Conservation (phyloP, 2,113 vertebrate species). For the Caracal caracal region DNA sequence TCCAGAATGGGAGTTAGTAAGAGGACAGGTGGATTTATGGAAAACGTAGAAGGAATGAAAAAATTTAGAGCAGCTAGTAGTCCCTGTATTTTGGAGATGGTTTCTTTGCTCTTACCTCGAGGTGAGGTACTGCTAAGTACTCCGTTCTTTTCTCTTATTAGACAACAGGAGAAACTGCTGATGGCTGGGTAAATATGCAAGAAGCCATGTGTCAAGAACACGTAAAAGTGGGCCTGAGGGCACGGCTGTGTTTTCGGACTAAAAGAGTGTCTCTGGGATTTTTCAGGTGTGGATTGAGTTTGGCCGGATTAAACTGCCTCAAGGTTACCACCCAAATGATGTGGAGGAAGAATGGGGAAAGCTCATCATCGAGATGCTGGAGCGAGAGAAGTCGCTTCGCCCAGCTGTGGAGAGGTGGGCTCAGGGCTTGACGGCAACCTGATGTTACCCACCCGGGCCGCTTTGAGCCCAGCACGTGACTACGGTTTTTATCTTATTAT, state of each 20-base stretch:
- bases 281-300: constrained; percentile 97
- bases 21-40: not conserved
- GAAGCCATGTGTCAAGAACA: not conserved
- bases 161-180: not conserved
- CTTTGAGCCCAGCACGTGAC: not conserved
- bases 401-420: constrained; percentile 95
- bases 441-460: not conserved
- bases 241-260: constrained; percentile 11
- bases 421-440: fast-evolving
- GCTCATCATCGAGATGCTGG: constrained; percentile 98
- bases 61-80: not conserved
- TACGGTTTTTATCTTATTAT: constrained; percentile 42
- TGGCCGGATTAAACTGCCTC: constrained; percentile 95
- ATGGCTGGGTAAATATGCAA: not conserved
- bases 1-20: not conserved
- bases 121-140: not conserved
- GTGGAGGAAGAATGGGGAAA: constrained; percentile 99
- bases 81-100: not conserved
- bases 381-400: constrained; percentile 95
- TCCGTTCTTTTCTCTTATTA: constrained; percentile 9
- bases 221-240: not conserved
- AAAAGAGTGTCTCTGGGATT: constrained; percentile 23
- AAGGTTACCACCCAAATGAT: constrained; percentile 96
- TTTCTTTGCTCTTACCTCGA: not conserved
- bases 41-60: not conserved